phyloP scores from a whole-genome alignment of 2,888 invertebrate species.

The Arge pagana region DNA sequence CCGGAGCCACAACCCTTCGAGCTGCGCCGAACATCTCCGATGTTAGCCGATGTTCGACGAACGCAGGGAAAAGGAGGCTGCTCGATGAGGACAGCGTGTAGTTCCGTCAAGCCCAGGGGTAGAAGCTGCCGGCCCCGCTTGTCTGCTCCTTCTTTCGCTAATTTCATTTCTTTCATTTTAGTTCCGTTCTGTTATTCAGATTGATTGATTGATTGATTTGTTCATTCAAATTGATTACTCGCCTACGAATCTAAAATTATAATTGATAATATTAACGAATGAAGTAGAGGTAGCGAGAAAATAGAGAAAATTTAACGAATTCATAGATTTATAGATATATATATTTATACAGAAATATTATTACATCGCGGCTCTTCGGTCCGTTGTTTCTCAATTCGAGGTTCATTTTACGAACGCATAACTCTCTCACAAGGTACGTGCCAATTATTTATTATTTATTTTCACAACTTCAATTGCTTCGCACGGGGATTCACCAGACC shows the following conservation, averaged over 20 bases:
- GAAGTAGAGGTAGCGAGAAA: conserved; percentile 31
- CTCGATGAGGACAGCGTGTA: conserved; percentile 32
- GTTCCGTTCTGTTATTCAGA: conserved; percentile 48
- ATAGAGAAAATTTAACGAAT: conserved; percentile 13
- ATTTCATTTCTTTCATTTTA: conserved; percentile 56
- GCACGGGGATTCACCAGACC: too few species aligned
- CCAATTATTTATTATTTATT: too few species aligned
- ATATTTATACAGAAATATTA: conserved; percentile 20
- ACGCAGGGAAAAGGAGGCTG: conserved; percentile 21
- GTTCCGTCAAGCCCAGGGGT: conserved; percentile 63
- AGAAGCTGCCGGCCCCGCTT: conserved; percentile 64
- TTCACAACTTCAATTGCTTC: too few species aligned
- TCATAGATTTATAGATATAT: neutral
- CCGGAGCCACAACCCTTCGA: conserved; percentile 2
- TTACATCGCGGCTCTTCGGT: too few species aligned
- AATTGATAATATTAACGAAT: too few species aligned
- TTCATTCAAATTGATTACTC: conserved; percentile 29
- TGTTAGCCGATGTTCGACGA: conserved; percentile 31
- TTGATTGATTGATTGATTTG: conserved; percentile 44
- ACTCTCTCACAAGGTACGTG: too few species aligned
- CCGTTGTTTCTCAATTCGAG: too few species aligned
- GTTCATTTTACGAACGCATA: too few species aligned
- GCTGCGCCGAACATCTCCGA: conserved; percentile 43
- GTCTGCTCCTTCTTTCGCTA: conserved; percentile 61
- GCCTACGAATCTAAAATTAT: neutral